phyloP scores from a whole-genome alignment of 2,888 invertebrate species.

The Acrocyrtus sp. region DNA sequence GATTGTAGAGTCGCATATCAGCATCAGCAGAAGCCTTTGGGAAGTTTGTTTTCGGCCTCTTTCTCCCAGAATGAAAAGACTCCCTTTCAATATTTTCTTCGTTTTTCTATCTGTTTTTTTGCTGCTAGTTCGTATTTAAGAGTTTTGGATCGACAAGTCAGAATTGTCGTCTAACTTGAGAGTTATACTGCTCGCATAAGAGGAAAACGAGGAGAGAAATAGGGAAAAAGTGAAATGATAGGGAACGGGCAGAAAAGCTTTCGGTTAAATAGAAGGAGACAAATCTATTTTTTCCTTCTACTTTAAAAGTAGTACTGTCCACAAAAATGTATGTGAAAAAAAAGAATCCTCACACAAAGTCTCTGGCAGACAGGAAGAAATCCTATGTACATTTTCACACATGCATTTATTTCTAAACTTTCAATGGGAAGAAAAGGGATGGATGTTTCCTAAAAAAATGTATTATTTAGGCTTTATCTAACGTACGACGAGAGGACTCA shows the following conservation, averaged over 20 bases:
- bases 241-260: constrained; percentile 5
- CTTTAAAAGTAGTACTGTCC: not conserved
- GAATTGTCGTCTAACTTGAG: constrained; percentile 8
- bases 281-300: constrained; percentile 27
- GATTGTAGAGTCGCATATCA: constrained; percentile 34
- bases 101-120: constrained; percentile 5
- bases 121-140: constrained; percentile 19
- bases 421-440: not conserved
- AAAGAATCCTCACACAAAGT: not conserved
- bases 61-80: constrained; percentile 8
- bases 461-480: constrained; percentile 1
- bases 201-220: not conserved
- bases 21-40: constrained; percentile 19
- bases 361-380: not conserved
- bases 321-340: not conserved
- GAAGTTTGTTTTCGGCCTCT: constrained; percentile 10
- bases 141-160: constrained; percentile 36
- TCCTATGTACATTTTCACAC: too few species aligned
- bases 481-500: constrained; percentile 19
- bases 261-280: constrained; percentile 22
- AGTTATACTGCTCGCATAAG: constrained; percentile 24
- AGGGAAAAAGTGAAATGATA: constrained; percentile 10
- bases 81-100: not conserved
- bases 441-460: constrained; percentile 2
- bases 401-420: not conserved